Base-by-base conservation (phyloP, 1,140 invertebrate genomes). In the Colletes gigas region DNA sequence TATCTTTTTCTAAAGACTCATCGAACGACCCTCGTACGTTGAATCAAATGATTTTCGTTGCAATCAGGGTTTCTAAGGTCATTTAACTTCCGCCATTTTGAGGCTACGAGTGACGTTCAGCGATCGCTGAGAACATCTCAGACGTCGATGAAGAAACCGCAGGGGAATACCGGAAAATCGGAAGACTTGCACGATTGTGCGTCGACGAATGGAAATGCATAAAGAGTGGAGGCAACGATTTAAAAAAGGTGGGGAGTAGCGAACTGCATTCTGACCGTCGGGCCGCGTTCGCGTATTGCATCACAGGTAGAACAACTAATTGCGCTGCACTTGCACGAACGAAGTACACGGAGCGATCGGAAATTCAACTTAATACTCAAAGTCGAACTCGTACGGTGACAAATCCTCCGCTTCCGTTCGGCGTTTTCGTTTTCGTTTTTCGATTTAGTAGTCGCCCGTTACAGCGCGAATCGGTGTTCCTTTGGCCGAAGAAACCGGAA, bases 241-340 rank as follows among this genome's bases (percentile, higher is more conserved):
- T 73, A 73, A 76, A 78, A 50, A 73, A 79, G 83, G 83, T 82
- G 84, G 80, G 85, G 84, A 75, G 78, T 14, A 21, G 68, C 52
- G 74, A 76, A 65, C 50, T 67, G 65, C 75, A 77, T 54, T 82
- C 76, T 19, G 47, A 71, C 57, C 76, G 71, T 60, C 57, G 66
- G 15, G 59, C 72, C 78, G 78, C 82, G 86, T 90, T 73, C 75
- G 44, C 72, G 63, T 63, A 72, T 62, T 47, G 72, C 69, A 59
- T 41, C 80, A 76, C 84, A 86, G 86, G 81, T 90, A 81, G 87
- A 90, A 82, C 70, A 47, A 77, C 81, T 91, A 90, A 92, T 92
- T 92, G 89, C 83, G 85, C 83, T 89, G 84, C 84, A 91, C 89
- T 90, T 91, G 90, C 70, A 66, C 21, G 62, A 70, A 82, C 76